Base-by-base conservation (phyloP, 2,797 vertebrate species). In the Sebastes steindachneri region DNA sequence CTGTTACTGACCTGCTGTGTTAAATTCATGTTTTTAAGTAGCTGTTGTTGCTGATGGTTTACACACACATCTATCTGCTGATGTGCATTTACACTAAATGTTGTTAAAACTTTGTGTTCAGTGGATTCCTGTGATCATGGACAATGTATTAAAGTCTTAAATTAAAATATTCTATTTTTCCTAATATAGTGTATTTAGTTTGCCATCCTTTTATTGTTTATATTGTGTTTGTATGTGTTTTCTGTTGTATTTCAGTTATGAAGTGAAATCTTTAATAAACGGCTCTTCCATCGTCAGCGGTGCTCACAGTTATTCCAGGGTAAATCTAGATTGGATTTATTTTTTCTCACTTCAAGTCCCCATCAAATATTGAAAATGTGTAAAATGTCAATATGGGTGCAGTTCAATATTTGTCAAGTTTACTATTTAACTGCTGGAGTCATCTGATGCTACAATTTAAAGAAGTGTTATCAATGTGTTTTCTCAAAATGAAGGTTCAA, bases 231-330 rank as follows among this genome's bases (percentile, higher is more conserved):
- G 12, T 37, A 37, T 37, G 35, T 37, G 4, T 58, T 73, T 51
- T 51, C 9, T 57, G 7, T 68, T 55, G 6, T 63, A 33, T 82
- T 59, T 60, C 5, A 31, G 21, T 57, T 33, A 8, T 67, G 3
- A 67, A 37, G 7, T 76, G 53, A 37, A 7, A 4, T n/a, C 37
- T 68, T 72, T 64, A 77, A 86, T 86, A 79, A 86, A 84, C 10
- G 41, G 3, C 8, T 0, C 67, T 53, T 48, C 35, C 9, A 59
- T 59, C 11, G 9, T 62, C 4, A 37, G 2, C 35, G 6, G 2
- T 28, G 14, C 19, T 73, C 10, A 55, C 4, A 33, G 10, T 35
- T 0, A 51, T 64, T 58, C 23, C 15, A 59, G n/a, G 2, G 25
- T 25, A 33, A 23, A 33, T 73, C 21, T 48, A 19, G 2, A 19